phyloP scores from a whole-genome alignment of 1,140 invertebrate genomes.

The Drosophila paulistorum region DNA sequence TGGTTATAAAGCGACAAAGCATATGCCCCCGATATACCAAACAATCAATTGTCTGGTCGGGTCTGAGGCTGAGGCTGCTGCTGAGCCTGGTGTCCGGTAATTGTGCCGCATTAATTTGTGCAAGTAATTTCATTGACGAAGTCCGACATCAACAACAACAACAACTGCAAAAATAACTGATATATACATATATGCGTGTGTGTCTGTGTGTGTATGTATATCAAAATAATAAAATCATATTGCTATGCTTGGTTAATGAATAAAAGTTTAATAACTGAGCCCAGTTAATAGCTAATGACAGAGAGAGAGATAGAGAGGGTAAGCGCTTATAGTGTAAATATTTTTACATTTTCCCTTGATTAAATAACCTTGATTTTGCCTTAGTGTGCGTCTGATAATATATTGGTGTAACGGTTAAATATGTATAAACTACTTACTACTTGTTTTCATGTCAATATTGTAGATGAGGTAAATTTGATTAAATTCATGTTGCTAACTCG shows the following conservation, averaged over 20 bases:
- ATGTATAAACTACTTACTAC: neutral
- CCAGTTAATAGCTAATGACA: conserved; percentile 13
- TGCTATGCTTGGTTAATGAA: conserved; percentile 40
- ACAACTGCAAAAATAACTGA: conserved; percentile 33
- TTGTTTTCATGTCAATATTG: neutral
- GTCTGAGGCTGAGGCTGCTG: conserved; percentile 1
- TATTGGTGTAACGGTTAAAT: conserved; percentile 47
- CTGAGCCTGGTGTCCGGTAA: conserved; percentile 41
- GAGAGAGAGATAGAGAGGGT: neutral
- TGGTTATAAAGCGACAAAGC: conserved; percentile 32
- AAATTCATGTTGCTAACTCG: conserved; percentile 2
- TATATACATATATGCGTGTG: neutral
- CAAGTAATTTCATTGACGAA: conserved; percentile 74
- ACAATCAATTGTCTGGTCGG: conserved; percentile 70
- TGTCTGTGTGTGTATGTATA: conserved; percentile 7
- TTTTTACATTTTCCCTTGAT: conserved; percentile 54
- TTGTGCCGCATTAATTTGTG: conserved; percentile 74
- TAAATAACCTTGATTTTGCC: conserved; percentile 64
- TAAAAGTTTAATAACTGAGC: conserved; percentile 64
- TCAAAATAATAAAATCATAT: conserved; percentile 11
- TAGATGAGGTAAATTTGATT: neutral
- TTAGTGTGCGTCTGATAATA: conserved; percentile 24
- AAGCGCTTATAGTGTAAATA: conserved; percentile 47
- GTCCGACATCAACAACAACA: conserved; percentile 14
- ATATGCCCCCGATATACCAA: conserved; percentile 50